Evolutionary conservation across 2,888 invertebrate genomes (phyloP), one percentile per base, ranked within the genome.

Genomic region (Rotaria macrura): DNA sequence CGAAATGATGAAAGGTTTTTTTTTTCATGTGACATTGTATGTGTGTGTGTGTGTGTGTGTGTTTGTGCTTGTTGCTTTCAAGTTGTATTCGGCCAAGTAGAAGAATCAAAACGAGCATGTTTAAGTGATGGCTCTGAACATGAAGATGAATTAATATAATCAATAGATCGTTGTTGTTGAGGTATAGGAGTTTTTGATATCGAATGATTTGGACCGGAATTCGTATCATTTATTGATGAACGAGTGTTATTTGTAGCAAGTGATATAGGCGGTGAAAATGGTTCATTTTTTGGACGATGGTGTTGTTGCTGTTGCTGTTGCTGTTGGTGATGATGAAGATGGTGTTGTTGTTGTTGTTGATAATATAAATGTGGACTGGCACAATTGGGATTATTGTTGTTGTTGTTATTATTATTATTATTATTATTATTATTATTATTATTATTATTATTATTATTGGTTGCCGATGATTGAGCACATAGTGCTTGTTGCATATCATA

Each of bases 401-500:
- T 29, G 10, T 65, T 65, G 6, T n/a, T 25, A 57, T 65, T 65
- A 29, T n/a, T 29, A 29, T 65, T 65, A 14, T n/a, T 65, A 29
- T 34, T 34, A 5, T 43, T 79, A 43, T 79, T 79, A 79, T 25
- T 57, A 57, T 29, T 25, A 57, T 57, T 57, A 29, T n/a, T 29
- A 57, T 57, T 57, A 29, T n/a, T 57, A 57, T 29, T 29, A 29
- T 43, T 79, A 43, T 79, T 79, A 79, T n/a, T 43, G 25, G 25
- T 43, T 14, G 43, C 9, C 9, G 79, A n/a, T n/a, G 79, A 43
- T 43, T n/a, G 20, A 25, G n/a, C 25, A 43, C 79, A 23, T 43
- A 43, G 25, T 5, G 79, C n/a, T 43, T 40, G 79, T n/a, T 79
- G 79, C 79, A 79, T 79, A 43, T 79, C 79, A 43, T 79, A 79